Conservation (phyloP, 2,797 vertebrate species). For the Eulemur rubriventer region DNA sequence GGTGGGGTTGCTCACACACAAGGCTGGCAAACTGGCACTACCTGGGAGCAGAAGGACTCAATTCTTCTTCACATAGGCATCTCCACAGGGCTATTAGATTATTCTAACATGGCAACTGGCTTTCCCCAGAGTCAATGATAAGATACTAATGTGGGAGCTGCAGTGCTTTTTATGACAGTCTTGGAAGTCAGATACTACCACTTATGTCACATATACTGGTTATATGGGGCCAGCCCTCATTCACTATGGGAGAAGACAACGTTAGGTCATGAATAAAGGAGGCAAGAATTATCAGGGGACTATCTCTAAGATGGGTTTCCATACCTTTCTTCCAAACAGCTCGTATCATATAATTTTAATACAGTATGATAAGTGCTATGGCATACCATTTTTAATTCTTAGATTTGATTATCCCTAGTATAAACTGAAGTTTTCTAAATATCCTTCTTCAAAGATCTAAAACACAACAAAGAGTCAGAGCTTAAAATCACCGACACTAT, state of each 20-base stretch:
- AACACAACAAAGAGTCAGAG: background rate
- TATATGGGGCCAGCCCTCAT: background rate
- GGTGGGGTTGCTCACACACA: background rate
- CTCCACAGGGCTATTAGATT: background rate
- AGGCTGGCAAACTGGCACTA: background rate
- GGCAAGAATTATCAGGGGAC: background rate
- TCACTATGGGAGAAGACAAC: background rate
- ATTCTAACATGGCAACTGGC: background rate
- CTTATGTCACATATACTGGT: background rate
- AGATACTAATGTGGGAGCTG: background rate
- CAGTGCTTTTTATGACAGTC: background rate
- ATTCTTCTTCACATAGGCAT: background rate
- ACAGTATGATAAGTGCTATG: background rate
- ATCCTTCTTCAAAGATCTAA: background rate
- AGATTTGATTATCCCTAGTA: background rate
- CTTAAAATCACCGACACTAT: background rate
- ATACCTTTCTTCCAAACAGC: background rate
- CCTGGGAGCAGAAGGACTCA: background rate
- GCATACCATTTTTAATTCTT: background rate
- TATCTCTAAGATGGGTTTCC: background rate
- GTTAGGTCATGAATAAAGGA: background rate
- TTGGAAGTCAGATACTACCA: background rate
- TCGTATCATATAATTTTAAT: background rate
- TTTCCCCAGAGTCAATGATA: background rate
- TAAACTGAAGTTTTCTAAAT: conserved; percentile 8